Conservation (phyloP, 2,113 vertebrate genomes). For the Perognathus longimembris region DNA sequence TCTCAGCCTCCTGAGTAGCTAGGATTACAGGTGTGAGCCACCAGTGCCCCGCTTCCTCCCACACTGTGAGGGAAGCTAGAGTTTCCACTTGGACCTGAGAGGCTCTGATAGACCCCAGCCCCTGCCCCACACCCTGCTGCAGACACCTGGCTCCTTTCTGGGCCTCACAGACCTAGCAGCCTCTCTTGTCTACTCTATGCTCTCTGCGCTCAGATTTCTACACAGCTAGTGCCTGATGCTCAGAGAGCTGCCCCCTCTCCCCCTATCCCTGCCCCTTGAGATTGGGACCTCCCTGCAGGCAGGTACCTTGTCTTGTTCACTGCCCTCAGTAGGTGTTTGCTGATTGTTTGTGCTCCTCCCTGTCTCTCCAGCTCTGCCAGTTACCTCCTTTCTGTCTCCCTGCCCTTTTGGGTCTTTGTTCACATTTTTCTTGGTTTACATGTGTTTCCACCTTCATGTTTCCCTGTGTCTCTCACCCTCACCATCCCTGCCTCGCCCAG, state of each 20-base stretch:
- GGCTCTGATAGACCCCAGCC: not conserved
- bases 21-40: too few species aligned
- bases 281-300: not conserved
- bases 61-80: not conserved
- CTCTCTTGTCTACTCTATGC: not conserved
- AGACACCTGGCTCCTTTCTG: not conserved
- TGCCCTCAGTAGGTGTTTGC: not conserved
- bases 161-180: not conserved
- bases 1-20: too few species aligned
- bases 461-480: not conserved
- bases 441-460: not conserved
- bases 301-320: not conserved
- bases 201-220: not conserved
- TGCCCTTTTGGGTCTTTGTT: not conserved
- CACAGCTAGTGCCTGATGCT: not conserved
- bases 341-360: not conserved
- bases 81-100: not conserved
- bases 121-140: not conserved
- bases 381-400: not conserved
- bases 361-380: not conserved
- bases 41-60: not conserved
- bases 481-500: not conserved
- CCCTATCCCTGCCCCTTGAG: not conserved
- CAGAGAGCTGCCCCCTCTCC: not conserved
- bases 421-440: not conserved